Conservation (phyloP, 35 echinoderm and acorn worm species). For the Anneissia japonica region DNA sequence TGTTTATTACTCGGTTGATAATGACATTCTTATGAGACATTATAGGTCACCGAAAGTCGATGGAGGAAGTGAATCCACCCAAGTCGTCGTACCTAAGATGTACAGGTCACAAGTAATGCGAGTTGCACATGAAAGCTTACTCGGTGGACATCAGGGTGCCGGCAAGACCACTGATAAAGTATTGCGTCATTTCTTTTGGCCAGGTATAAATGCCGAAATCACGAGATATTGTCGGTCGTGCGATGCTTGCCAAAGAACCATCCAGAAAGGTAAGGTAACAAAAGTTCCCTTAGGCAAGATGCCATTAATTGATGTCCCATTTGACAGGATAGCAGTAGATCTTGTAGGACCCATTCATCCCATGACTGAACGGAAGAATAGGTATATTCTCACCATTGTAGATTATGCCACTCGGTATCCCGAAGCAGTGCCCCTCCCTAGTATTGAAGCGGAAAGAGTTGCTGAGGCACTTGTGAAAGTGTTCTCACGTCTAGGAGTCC, state of each 20-base stretch:
- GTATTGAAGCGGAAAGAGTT: slow-evolving; percentile 48
- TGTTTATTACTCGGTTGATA: no score
- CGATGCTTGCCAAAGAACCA: slow-evolving; percentile 13
- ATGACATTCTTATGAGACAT: no score
- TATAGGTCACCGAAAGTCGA: no score
- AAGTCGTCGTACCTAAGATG: no score
- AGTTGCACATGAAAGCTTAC: no score
- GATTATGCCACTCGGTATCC: slow-evolving; percentile 22
- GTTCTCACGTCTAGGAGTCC: slow-evolving; percentile 32
- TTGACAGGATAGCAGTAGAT: background rate
- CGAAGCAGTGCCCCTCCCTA: background rate
- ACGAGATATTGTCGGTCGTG: slow-evolving; percentile 8
- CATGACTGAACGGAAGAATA: background rate
- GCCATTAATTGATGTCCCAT: slow-evolving; percentile 13
- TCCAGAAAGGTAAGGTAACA: background rate
- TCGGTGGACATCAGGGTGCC: no score
- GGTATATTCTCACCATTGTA: slow-evolving; percentile 9
- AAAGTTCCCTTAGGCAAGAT: slow-evolving; percentile 18
- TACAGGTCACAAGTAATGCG: no score
- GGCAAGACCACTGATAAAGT: no score
- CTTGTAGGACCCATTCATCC: slow-evolving; percentile 13
- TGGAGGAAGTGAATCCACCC: no score
- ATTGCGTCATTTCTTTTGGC: no score
- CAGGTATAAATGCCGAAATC: no score
- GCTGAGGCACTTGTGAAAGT: slow-evolving; percentile 49